Percentiles rank a stretch among this genome's conserved stretches.
These are phyloP conservation scores for Rhimphoctona megacephalus DNA, from an alignment of 2,888 invertebrate species.

Conservation along the genomic window DNA sequence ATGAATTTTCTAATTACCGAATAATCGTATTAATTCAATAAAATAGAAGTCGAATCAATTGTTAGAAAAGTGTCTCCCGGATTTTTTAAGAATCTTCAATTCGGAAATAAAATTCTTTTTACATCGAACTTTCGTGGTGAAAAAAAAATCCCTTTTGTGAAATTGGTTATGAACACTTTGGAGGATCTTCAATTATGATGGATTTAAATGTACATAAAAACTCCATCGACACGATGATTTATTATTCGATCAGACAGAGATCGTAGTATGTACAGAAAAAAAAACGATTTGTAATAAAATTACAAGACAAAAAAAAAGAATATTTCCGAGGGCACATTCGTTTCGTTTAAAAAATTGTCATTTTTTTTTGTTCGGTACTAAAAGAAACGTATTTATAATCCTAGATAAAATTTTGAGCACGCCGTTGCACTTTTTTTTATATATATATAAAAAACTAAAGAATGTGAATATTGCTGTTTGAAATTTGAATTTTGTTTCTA, in stretches of 20 bases:
- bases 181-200: conserved; percentile 13
- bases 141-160: neutral
- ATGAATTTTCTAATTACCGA: neutral
- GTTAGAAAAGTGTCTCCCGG: too few species aligned
- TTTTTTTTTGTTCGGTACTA: neutral
- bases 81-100: neutral
- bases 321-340: neutral
- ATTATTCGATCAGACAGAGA: conserved; percentile 33
- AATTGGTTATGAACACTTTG: neutral
- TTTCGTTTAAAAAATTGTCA: neutral
- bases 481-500: neutral
- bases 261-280: conserved; percentile 59
- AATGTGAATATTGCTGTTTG: neutral
- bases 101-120: neutral
- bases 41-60: neutral
- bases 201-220: conserved; percentile 54
- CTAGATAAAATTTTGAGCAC: neutral
- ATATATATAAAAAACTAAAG: too few species aligned
- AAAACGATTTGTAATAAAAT: conserved; percentile 60
- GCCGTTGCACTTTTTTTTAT: neutral
- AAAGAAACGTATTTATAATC: neutral
- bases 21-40: neutral
- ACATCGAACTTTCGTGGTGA: neutral
- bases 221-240: conserved; percentile 16
- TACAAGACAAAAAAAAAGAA: neutral